Evolutionary conservation across 2,113 vertebrate genomes (phyloP).

Genomic region (Gymnocephalus cernua): DNA sequence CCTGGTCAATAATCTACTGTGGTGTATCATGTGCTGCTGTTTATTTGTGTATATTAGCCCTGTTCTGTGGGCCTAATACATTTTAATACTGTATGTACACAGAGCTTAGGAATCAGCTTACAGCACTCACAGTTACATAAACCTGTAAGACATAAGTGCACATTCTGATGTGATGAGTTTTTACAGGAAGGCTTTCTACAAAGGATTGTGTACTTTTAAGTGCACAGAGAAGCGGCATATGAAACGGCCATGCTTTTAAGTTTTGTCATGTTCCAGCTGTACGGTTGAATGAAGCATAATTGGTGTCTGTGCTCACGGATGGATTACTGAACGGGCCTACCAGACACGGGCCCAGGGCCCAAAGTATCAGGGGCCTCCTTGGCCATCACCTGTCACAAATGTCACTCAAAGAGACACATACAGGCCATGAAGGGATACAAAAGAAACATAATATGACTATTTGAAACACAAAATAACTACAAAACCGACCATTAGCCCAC

Average conservation of each 20-base stretch:
- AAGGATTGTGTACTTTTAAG: background rate
- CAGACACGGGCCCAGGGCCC: too few relatives aligned
- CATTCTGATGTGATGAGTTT: background rate
- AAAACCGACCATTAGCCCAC: too few relatives aligned
- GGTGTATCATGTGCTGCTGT: background rate
- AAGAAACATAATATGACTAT: too few relatives aligned
- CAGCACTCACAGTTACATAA: constrained; percentile 9
- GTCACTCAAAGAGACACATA: too few relatives aligned
- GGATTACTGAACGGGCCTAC: too few relatives aligned
- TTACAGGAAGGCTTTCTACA: background rate
- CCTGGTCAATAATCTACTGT: background rate
- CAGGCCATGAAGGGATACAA: too few relatives aligned
- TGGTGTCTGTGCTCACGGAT: too few relatives aligned
- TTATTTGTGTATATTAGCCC: background rate
- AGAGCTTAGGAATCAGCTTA: constrained; percentile 13
- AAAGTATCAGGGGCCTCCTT: too few relatives aligned
- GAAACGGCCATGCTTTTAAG: background rate
- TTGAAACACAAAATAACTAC: too few relatives aligned
- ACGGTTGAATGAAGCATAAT: too few relatives aligned
- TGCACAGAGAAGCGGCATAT: too few relatives aligned
- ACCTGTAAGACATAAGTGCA: background rate
- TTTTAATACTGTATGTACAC: background rate
- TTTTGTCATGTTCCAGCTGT: background rate
- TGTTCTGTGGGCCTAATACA: background rate
- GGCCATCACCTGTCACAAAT: too few relatives aligned